These are phyloP conservation scores for Melipona beecheii DNA, from an alignment of 2,888 invertebrate species.

Conservation along the genomic window DNA sequence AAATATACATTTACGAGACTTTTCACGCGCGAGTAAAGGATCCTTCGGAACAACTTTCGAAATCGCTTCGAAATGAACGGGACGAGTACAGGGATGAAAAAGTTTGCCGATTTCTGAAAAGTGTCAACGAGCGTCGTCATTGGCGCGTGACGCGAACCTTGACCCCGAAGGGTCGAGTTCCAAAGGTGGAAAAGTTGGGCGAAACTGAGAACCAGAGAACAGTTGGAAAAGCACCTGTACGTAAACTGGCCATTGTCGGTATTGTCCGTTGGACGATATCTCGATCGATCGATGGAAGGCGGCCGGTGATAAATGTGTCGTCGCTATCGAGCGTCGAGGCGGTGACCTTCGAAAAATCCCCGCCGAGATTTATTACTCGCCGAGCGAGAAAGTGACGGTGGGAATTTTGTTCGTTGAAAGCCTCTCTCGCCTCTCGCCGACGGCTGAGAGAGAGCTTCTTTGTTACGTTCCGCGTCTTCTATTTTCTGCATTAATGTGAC, in stretches of 20 bases:
- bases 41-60: too few species aligned
- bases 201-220: slow-evolving; percentile 36
- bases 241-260: slow-evolving; percentile 1
- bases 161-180: slow-evolving; percentile 64
- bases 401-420: slow-evolving; percentile 1
- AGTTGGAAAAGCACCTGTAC: slow-evolving; percentile 26
- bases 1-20: too few species aligned
- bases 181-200: slow-evolving; percentile 52
- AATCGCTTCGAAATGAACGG: too few species aligned
- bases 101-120: too few species aligned
- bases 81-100: too few species aligned
- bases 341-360: slow-evolving; percentile 46
- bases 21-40: too few species aligned
- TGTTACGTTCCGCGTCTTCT: background rate
- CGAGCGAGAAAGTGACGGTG: slow-evolving; percentile 32
- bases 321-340: background rate
- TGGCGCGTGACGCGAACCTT: slow-evolving; percentile 51
- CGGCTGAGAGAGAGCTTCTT: background rate
- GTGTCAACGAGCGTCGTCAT: slow-evolving; percentile 16
- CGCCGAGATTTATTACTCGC: slow-evolving; percentile 9
- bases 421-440: background rate
- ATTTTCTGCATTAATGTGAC: background rate
- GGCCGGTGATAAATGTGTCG: slow-evolving; percentile 35
- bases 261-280: slow-evolving; percentile 6
- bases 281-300: slow-evolving; percentile 43